These are phyloP conservation scores for Paratrypauchen microcephalus DNA, from an alignment of 2,797 vertebrate genomes.

Conservation along the genomic window DNA sequence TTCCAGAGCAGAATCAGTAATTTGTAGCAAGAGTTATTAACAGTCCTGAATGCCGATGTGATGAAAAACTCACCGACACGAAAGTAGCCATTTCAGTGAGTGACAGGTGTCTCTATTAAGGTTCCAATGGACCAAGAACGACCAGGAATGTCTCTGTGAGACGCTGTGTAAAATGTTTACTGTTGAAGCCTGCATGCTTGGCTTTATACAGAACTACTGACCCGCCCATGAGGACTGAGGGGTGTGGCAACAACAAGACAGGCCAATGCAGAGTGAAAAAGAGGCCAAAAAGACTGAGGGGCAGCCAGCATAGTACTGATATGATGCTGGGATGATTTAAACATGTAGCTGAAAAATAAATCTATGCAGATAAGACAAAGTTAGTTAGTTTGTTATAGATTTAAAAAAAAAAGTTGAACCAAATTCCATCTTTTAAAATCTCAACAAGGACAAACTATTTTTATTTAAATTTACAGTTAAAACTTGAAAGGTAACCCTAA, in stretches of 20 bases:
- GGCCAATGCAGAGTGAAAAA: slow-evolving; percentile 46
- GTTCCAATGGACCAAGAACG: slow-evolving; percentile 30
- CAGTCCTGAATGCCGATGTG: slow-evolving; percentile 48
- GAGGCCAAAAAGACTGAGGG: slow-evolving; percentile 23
- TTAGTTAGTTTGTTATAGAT: not conserved
- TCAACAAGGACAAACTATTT: not conserved
- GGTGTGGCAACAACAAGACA: slow-evolving; percentile 52
- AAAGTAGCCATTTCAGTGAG: slow-evolving; percentile 77
- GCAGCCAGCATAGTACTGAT: slow-evolving; percentile 18
- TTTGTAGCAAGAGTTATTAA: slow-evolving; percentile 27
- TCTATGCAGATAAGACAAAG: not conserved
- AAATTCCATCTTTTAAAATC: not conserved
- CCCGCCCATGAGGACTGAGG: slow-evolving; percentile 57
- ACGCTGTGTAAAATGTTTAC: slow-evolving; percentile 58
- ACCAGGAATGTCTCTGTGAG: slow-evolving; percentile 25
- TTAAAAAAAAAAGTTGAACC: not conserved
- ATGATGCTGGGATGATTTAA: slow-evolving; percentile 11
- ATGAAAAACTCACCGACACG: slow-evolving; percentile 79
- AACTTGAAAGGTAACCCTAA: not conserved
- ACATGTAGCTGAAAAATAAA: slow-evolving; percentile 10
- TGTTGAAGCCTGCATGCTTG: slow-evolving; percentile 33
- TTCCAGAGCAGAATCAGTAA: slow-evolving; percentile 28
- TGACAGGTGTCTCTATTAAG: slow-evolving; percentile 55
- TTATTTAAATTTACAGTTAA: not conserved
- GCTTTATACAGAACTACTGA: slow-evolving; percentile 66